Percentiles rank a stretch among this genome's conserved stretches.
phyloP scores from a whole-genome alignment of 2,113 vertebrate genomes.

The Leptodactylus fuscus region DNA sequence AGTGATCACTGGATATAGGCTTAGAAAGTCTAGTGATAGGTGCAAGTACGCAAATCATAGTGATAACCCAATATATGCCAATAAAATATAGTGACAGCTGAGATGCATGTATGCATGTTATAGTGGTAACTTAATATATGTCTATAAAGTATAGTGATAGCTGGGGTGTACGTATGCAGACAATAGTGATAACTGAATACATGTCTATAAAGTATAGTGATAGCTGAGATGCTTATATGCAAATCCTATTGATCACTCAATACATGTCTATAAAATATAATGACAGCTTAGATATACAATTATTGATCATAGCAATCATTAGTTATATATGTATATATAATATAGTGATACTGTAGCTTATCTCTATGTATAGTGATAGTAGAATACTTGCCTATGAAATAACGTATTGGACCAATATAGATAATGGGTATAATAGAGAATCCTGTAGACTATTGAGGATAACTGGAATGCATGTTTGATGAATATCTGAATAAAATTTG shows the following conservation, averaged over 20 bases:
- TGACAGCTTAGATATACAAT: not conserved
- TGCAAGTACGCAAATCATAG: not conserved
- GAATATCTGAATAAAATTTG: no score
- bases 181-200: not conserved
- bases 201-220: not conserved
- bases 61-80: not conserved
- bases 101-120: not conserved
- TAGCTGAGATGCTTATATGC: not conserved
- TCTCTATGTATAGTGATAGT: no score
- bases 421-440: not conserved
- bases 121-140: not conserved
- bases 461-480: not conserved
- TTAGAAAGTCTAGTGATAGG: no score
- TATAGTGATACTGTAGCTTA: no score
- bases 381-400: no score
- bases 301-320: no score
- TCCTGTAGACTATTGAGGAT: not conserved
- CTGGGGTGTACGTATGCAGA: not conserved
- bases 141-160: not conserved
- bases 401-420: not conserved
- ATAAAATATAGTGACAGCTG: not conserved
- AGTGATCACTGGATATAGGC: no score
- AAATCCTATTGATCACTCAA: not conserved
- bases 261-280: not conserved
- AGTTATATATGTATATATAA: no score